Conservation (phyloP, 35 echinoderm and acorn worm genomes). For the Ophioderma brevispina region DNA sequence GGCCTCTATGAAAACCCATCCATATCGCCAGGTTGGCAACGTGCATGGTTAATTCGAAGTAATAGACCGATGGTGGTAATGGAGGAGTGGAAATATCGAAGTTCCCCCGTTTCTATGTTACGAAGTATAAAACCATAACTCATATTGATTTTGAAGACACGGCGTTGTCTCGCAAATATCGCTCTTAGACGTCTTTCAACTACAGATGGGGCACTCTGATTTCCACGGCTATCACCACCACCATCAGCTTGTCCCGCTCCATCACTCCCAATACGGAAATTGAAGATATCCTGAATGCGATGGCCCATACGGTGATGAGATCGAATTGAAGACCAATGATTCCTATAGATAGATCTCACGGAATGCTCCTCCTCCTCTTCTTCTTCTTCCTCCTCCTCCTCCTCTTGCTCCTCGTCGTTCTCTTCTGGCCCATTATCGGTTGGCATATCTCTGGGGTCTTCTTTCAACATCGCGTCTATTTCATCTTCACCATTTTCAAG, state of each 20-base stretch:
- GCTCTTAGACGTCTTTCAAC: background rate
- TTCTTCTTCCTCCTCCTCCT: too few relatives aligned
- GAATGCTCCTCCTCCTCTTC: too few relatives aligned
- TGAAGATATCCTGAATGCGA: slow-evolving; percentile 4
- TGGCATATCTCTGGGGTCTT: too few relatives aligned
- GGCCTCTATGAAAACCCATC: background rate
- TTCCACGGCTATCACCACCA: background rate
- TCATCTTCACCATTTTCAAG: too few relatives aligned
- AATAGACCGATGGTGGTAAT: background rate
- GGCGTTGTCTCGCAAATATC: background rate
- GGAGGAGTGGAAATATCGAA: slow-evolving; percentile 14
- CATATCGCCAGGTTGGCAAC: background rate
- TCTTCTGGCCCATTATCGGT: too few relatives aligned
- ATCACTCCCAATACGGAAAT: background rate
- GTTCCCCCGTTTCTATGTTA: background rate
- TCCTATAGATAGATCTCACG: too few relatives aligned
- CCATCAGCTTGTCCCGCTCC: too few relatives aligned
- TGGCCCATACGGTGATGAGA: too few relatives aligned
- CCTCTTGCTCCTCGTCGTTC: too few relatives aligned
- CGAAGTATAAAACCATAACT: slow-evolving; percentile 5
- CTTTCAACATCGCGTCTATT: too few relatives aligned
- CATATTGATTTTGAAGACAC: background rate
- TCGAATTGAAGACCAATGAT: too few relatives aligned
- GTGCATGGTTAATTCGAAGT: background rate
- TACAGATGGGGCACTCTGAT: background rate